Base-by-base conservation (phyloP, 35 echinoderm and acorn worm species). In the Eucidaris tribuloides region DNA sequence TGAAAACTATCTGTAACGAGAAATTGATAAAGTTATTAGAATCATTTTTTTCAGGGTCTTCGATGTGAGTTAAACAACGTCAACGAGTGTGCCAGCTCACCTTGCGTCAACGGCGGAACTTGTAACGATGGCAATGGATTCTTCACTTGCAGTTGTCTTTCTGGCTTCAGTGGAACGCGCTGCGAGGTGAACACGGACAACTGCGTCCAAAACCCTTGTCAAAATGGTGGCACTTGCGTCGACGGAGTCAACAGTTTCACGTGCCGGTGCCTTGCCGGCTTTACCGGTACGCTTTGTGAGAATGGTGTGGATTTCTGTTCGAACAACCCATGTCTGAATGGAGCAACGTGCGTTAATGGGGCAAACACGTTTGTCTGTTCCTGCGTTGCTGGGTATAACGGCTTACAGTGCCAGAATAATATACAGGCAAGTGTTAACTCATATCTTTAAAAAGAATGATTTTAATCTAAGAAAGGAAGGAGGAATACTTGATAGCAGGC, bases 51-150 rank as follows among this genome's bases (percentile, higher is more conserved):
- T n/a, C 48, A 74, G 68, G 68, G 68, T 35, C 68, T 24, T 24
- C 68, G 68, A 6, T 74, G 68, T 44, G 14, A n/a, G n/a, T n/a
- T n/a, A 74, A 36, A 74, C 15, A 42, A 18, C 68, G 55, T 52
- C 2, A 79, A 93, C 45, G 34, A 43, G 19, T 93, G 91, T 66
- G 40, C 54, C 33, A 84, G 62, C 66, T 15, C 52, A 39, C 91
- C 91, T 19, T 93, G 91, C 48, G 17, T 57, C 27, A 93, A 93
- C 80, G 91, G 85, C 18, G 91, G 91, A 15, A 46, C 45, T 28
- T 93, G 91, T 40, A 78, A 45, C 29, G 17, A 45, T 7, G 44
- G 35, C 20, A 65, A 37, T 59, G 87, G 87, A 37, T 58, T 44
- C 14, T 93, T 88, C 65, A 45, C 60, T 39, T 93, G 91, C 50